Percentiles rank a stretch among this genome's conserved stretches.
phyloP scores from a whole-genome alignment of 2,113 vertebrate species.

The Tyrannus savana region DNA sequence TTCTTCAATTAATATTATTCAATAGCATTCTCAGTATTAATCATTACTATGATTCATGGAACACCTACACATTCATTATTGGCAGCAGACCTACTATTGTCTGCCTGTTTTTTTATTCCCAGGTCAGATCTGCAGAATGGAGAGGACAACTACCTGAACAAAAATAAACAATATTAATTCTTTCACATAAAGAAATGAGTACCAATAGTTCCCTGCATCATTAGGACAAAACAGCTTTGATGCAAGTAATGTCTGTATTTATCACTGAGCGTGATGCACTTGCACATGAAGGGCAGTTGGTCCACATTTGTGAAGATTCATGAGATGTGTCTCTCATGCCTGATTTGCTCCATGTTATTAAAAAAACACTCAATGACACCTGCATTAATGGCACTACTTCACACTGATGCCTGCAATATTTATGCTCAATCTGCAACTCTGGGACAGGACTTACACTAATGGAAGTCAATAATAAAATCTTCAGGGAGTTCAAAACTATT shows the following conservation, averaged over 20 bases:
- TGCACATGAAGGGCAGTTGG: not conserved
- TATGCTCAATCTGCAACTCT: slow-evolving; percentile 29
- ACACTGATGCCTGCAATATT: slow-evolving; percentile 35
- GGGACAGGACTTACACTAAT: slow-evolving; percentile 19
- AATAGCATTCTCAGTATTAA: not conserved
- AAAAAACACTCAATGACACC: slow-evolving; percentile 29
- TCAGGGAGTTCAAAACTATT: slow-evolving; percentile 44
- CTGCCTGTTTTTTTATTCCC: not conserved
- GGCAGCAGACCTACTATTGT: not conserved
- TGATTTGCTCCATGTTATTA: slow-evolving; percentile 17
- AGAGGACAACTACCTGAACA: not conserved
- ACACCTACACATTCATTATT: not conserved
- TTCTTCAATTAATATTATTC: not conserved
- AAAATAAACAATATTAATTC: not conserved
- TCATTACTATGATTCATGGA: not conserved
- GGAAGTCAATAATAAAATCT: slow-evolving; percentile 54
- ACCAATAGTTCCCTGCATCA: not conserved
- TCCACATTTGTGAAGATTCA: not conserved
- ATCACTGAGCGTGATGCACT: not conserved
- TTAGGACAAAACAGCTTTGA: not conserved
- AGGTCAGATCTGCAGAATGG: not conserved
- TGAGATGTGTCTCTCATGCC: not conserved
- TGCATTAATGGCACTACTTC: slow-evolving; percentile 39
- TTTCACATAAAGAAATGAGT: not conserved
- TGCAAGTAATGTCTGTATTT: not conserved